Percentiles rank a stretch among this genome's conserved stretches.
Conservation (phyloP, 35 echinoderm and acorn worm species). For the Diadema setosum region DNA sequence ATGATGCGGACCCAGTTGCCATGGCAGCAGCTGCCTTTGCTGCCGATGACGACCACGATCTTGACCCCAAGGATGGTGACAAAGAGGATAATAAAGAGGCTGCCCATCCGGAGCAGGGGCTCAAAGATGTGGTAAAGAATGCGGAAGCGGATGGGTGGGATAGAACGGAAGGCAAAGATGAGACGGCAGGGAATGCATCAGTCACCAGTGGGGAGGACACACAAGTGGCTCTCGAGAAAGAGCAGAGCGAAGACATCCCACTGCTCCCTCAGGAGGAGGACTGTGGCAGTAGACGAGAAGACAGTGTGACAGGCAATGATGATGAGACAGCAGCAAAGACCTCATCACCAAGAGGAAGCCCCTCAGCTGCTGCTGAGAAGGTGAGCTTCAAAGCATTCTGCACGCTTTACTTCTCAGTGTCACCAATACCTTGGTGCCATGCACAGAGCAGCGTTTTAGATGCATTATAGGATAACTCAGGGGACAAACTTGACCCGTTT, state of each 20-base stretch:
- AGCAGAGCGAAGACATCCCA: neutral
- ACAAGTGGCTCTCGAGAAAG: neutral
- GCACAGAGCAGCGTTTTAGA: too few species aligned
- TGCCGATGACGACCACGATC: neutral
- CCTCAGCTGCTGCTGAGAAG: neutral
- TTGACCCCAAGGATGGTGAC: neutral
- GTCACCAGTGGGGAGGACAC: neutral
- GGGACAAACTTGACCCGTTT: too few species aligned
- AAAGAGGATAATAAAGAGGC: slow-evolving; percentile 1
- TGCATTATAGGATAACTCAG: too few species aligned
- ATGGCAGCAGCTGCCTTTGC: neutral
- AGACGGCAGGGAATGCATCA: neutral
- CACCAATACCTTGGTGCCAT: too few species aligned
- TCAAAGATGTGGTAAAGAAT: neutral
- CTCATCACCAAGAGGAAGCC: neutral
- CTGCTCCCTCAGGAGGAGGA: neutral
- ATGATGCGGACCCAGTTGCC: neutral
- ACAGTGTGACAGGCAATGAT: neutral
- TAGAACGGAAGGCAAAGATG: neutral
- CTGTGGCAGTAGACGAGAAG: neutral
- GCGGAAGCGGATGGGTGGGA: neutral
- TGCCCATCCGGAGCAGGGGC: neutral
- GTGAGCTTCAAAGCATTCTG: neutral
- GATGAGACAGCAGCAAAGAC: neutral
- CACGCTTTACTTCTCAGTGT: neutral